Conservation (phyloP, 2,113 vertebrate genomes). For the Pachypanchax playfairii region DNA sequence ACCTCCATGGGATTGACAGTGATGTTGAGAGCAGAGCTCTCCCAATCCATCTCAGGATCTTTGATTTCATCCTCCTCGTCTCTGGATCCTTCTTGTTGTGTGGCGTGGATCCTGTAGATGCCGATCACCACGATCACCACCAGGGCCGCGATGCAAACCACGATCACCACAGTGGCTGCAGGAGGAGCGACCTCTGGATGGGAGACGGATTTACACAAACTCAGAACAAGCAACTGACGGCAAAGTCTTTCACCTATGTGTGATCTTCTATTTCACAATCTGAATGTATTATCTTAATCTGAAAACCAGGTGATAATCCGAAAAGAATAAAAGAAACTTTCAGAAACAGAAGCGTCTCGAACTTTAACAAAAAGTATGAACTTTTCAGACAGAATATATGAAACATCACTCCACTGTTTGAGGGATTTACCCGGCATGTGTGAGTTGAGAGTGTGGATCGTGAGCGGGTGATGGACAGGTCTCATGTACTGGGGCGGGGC, state of each 20-base stretch:
- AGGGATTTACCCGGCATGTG: slow-evolving; percentile 84
- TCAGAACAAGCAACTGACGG: background rate
- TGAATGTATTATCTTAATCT: too few relatives aligned
- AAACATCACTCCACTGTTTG: too few relatives aligned
- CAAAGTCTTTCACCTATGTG: background rate
- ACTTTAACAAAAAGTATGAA: background rate
- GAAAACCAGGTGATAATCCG: too few relatives aligned
- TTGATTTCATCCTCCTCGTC: slow-evolving; percentile 82
- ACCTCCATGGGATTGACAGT: slow-evolving; percentile 98
- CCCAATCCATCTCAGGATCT: slow-evolving; percentile 82
- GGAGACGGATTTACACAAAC: background rate
- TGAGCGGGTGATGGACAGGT: slow-evolving; percentile 84
- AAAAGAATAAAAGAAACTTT: too few relatives aligned
- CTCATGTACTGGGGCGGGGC: slow-evolving; percentile 88
- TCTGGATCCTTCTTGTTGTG: slow-evolving; percentile 81
- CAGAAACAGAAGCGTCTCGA: too few relatives aligned
- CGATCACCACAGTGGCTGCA: slow-evolving; percentile 84
- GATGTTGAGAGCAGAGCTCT: slow-evolving; percentile 93
- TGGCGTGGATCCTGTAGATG: slow-evolving; percentile 85
- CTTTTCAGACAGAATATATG: too few relatives aligned
- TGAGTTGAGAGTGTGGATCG: slow-evolving; percentile 73
- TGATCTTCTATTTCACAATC: background rate
- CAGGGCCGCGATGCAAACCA: slow-evolving; percentile 88
- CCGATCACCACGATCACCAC: slow-evolving; percentile 89
- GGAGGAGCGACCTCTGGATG: slow-evolving; percentile 80